Conservation (phyloP, 1,140 invertebrate species). For the Holcopasites calliopsidis region DNA sequence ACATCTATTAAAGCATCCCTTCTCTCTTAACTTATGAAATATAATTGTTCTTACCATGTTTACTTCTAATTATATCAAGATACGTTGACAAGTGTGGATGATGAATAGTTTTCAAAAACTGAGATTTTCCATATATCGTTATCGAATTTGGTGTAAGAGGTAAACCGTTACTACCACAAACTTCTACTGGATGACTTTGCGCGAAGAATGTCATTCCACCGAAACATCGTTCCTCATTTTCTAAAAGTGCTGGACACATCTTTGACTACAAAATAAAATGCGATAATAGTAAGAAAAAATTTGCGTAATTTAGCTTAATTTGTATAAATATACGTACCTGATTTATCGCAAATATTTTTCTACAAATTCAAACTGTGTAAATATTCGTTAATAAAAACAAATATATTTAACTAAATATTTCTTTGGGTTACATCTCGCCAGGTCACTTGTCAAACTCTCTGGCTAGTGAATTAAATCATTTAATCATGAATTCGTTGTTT, state of each 20-base stretch:
- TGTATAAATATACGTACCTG: constrained; percentile 20
- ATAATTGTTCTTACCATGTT: constrained; percentile 88
- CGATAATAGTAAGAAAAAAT: no score
- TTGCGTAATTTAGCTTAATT: no score
- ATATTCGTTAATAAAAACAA: no score
- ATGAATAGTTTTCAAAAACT: constrained; percentile 88
- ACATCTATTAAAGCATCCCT: neutral
- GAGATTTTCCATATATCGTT: constrained; percentile 93
- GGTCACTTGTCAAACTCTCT: neutral
- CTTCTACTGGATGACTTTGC: constrained; percentile 92
- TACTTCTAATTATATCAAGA: constrained; percentile 94
- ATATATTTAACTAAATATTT: neutral
- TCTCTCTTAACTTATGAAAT: constrained; percentile 21
- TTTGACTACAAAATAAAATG: constrained; percentile 44
- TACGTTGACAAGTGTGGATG: constrained; percentile 93
- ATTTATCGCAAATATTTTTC: constrained; percentile 4
- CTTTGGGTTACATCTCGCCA: neutral
- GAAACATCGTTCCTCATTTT: constrained; percentile 81
- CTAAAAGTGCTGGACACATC: constrained; percentile 76
- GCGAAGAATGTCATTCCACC: constrained; percentile 95
- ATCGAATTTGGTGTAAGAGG: constrained; percentile 98
- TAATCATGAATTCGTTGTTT: neutral
- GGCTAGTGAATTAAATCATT: neutral
- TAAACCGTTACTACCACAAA: constrained; percentile 96
- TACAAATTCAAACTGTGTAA: neutral